A percentile compares a stretch with the other conserved stretches of the same genome.
Conservation (phyloP, 2,888 invertebrate species). For the Tetragonisca angustula region DNA sequence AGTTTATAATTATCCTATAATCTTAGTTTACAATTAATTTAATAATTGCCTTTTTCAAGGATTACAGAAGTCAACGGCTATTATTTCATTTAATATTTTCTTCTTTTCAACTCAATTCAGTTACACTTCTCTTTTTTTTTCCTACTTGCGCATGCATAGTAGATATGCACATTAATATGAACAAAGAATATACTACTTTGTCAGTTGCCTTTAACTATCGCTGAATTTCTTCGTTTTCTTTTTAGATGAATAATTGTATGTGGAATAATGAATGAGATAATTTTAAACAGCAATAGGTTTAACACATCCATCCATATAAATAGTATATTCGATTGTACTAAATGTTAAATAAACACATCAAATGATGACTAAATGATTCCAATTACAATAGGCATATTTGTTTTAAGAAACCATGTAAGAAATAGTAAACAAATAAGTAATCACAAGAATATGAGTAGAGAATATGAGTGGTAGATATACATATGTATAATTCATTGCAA, state of each 20-base stretch:
- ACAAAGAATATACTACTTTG: conserved; percentile 12
- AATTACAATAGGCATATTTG: too few species aligned
- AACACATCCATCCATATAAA: too few species aligned
- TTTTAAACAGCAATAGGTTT: too few species aligned
- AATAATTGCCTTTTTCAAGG: conserved; percentile 16
- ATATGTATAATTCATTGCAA: conserved; percentile 20
- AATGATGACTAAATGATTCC: too few species aligned
- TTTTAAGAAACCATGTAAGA: too few species aligned
- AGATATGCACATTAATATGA: conserved; percentile 15
- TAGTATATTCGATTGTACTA: too few species aligned
- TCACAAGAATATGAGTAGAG: neutral
- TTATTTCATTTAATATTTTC: conserved; percentile 64
- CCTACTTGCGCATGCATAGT: conserved; percentile 27
- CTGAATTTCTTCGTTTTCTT: neutral
- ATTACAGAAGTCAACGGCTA: conserved; percentile 72
- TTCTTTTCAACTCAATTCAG: conserved; percentile 43
- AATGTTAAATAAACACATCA: too few species aligned
- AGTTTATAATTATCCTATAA: neutral
- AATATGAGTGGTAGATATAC: too few species aligned
- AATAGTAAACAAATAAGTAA: neutral
- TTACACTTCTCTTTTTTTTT: conserved; percentile 20
- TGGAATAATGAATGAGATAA: neutral
- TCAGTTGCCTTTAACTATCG: conserved; percentile 41
- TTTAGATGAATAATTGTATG: neutral
- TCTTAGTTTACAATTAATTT: conserved; percentile 46